These are phyloP conservation scores for Pseudocheirus occidentalis DNA, from an alignment of 2,797 vertebrate genomes.

Conservation along the genomic window DNA sequence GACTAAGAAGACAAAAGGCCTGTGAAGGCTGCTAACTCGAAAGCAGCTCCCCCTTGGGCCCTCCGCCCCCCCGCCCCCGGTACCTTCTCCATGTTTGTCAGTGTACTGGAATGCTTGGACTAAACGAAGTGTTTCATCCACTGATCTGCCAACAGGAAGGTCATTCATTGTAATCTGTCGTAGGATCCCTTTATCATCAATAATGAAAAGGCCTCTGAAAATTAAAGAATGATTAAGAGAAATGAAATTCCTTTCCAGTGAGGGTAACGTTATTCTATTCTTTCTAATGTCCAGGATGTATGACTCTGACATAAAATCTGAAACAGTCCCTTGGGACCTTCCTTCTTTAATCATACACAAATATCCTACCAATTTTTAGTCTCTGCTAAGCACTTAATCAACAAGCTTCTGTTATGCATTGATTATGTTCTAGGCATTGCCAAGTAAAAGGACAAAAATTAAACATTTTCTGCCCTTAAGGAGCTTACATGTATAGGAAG, in stretches of 20 bases:
- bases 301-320: background rate
- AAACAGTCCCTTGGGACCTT: background rate
- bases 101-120: conserved; percentile 99
- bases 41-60: too few species aligned
- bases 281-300: background rate
- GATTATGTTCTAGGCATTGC: background rate
- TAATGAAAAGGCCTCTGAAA: conserved; percentile 97
- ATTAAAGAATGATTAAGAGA: conserved; percentile 57
- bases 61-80: too few species aligned
- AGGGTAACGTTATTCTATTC: conserved; percentile 44
- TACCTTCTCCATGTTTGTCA: conserved; percentile 99
- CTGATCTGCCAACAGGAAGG: conserved; percentile 97
- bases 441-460: background rate
- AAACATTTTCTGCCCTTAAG: background rate
- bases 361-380: background rate
- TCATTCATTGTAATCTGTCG: conserved; percentile 99
- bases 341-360: background rate
- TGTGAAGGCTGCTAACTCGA: background rate
- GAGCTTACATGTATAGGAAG: background rate
- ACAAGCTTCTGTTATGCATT: background rate
- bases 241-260: conserved; percentile 28
- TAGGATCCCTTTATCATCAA: conserved; percentile 94
- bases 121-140: conserved; percentile 96
- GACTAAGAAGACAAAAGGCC: conserved; percentile 25
- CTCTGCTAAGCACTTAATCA: background rate